phyloP scores from a whole-genome alignment of 2,888 invertebrate genomes.

The Macrosiphum euphorbiae region DNA sequence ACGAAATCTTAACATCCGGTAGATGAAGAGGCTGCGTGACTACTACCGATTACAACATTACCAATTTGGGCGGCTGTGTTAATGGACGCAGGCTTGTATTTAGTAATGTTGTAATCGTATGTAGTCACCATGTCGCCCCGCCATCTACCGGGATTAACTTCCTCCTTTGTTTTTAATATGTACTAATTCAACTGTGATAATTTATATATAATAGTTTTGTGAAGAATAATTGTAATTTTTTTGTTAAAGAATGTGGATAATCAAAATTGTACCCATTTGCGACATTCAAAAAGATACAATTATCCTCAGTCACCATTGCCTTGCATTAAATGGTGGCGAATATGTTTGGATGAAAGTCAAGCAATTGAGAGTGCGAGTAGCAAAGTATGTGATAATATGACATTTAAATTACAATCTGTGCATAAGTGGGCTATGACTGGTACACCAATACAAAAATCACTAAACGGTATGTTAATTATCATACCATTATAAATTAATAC shows the following conservation, averaged over 20 bases:
- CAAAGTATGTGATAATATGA: slow-evolving; percentile 77
- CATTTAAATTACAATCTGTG: slow-evolving; percentile 73
- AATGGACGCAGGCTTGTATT: too few relatives aligned
- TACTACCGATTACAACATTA: too few relatives aligned
- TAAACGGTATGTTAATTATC: slow-evolving; percentile 71
- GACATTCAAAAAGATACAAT: slow-evolving; percentile 76
- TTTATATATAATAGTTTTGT: neutral
- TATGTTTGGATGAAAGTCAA: slow-evolving; percentile 86
- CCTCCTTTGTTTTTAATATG: too few relatives aligned
- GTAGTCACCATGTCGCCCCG: too few relatives aligned
- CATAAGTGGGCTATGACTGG: slow-evolving; percentile 84
- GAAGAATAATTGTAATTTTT: slow-evolving; percentile 24
- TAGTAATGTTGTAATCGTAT: too few relatives aligned
- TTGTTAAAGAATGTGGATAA: slow-evolving; percentile 64
- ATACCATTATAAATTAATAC: neutral
- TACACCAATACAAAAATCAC: slow-evolving; percentile 77
- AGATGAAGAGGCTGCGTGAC: too few relatives aligned
- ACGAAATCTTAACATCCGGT: too few relatives aligned
- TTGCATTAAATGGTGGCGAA: slow-evolving; percentile 82
- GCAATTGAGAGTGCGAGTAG: slow-evolving; percentile 78
- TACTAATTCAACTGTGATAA: too few relatives aligned
- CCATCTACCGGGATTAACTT: too few relatives aligned
- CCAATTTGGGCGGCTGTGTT: too few relatives aligned
- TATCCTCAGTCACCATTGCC: slow-evolving; percentile 78
- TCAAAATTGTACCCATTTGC: slow-evolving; percentile 69